Evolutionary conservation across 2,113 vertebrate genomes (phyloP).

Genomic region (Sinocyclocheilus anshuiensis): DNA sequence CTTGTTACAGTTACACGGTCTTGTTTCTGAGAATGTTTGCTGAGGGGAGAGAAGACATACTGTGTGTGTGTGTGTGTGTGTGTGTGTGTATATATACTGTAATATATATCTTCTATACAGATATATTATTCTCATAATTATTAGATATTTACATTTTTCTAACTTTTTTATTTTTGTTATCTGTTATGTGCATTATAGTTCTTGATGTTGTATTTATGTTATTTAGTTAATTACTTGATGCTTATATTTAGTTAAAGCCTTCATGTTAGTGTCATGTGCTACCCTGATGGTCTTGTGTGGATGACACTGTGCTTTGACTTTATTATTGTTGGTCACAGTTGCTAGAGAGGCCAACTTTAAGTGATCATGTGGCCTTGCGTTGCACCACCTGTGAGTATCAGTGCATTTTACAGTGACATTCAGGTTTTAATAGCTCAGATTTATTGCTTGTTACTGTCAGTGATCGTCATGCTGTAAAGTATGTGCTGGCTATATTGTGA

Average conservation of each 20-base stretch:
- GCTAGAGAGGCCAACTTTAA: constrained; percentile 11
- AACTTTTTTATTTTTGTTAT: not conserved
- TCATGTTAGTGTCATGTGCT: not conserved
- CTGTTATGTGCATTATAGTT: not conserved
- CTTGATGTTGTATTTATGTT: not conserved
- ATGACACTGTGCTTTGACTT: not conserved
- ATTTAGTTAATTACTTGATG: not conserved
- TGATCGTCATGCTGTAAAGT: not conserved
- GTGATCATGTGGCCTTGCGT: not conserved
- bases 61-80: too few relatives aligned
- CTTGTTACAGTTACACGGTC: not conserved
- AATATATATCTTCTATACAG: too few relatives aligned
- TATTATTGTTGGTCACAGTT: constrained; percentile 22
- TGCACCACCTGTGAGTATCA: not conserved
- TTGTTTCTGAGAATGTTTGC: not conserved
- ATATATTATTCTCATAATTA: not conserved
- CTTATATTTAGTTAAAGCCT: not conserved
- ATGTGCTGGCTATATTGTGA: not conserved
- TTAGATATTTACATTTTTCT: not conserved
- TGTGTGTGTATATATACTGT: too few relatives aligned
- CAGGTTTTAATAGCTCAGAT: not conserved
- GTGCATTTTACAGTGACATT: not conserved
- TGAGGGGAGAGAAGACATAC: not conserved
- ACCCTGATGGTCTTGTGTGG: not conserved
- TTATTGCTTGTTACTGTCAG: not conserved